Evolutionary conservation across 2,113 vertebrate genomes (phyloP).

Genomic region (Agelaius tricolor): DNA sequence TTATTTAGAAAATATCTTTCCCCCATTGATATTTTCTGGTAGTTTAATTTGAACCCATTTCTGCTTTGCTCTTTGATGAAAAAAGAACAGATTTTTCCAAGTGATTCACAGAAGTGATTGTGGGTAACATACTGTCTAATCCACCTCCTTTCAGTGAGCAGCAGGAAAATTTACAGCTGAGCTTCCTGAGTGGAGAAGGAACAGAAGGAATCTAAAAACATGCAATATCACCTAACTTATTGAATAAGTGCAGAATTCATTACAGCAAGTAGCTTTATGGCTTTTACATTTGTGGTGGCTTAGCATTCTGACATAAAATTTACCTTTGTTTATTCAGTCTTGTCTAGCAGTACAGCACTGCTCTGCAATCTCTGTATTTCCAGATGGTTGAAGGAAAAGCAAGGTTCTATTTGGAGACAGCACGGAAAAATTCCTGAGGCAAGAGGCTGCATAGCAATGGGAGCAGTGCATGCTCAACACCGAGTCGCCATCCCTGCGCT

Average conservation of each 20-base stretch:
- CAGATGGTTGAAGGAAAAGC: not conserved
- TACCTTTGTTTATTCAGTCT: not conserved
- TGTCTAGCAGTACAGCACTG: not conserved
- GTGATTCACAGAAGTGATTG: not conserved
- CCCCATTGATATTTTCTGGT: not conserved
- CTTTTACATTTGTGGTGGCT: not conserved
- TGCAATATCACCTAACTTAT: not conserved
- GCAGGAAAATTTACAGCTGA: constrained; percentile 13
- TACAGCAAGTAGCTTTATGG: not conserved
- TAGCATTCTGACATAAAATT: not conserved
- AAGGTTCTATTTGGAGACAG: constrained; percentile 6
- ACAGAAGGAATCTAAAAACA: not conserved
- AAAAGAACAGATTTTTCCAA: not conserved
- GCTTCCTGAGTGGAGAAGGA: not conserved
- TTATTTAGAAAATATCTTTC: not conserved
- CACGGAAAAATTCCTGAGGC: constrained; percentile 29
- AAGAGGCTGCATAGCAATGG: constrained; percentile 36
- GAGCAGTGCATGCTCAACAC: not conserved
- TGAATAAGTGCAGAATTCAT: not conserved
- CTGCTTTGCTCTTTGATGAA: not conserved
- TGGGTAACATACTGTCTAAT: not conserved
- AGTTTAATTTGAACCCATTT: not conserved
- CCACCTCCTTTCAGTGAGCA: not conserved
- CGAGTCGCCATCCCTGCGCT: not conserved
- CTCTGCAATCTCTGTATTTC: not conserved